Evolutionary conservation across 2,888 invertebrate genomes (phyloP), one percentile per base, ranked within the genome.

Genomic region (Melinaea menophilus): DNA sequence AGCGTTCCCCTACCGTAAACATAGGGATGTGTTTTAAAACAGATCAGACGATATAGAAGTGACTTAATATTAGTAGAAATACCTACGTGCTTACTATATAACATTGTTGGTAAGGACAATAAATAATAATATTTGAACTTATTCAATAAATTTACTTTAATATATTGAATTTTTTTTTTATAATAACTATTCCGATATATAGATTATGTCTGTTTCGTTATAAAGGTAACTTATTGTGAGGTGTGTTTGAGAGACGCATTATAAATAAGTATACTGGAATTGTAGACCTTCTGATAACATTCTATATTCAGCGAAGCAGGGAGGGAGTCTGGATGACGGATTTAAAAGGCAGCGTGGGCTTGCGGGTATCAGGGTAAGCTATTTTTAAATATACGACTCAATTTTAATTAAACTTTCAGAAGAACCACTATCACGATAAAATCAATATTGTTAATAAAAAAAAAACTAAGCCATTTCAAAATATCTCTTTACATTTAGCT

Each of bases 1-100:
- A 75, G 76, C 74, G 80, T 84, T 85, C 85, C 89, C 87, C 86
- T 79, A 84, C 84, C 84, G 85, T 86, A 87, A 88, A 87, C 84
- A 85, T 77, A 72, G 84, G 78, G 76, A 79, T 79, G 79, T 86
- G 80, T 85, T 85, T 82, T 76, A 77, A 72, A 75, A 71, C 74
- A 85, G 86, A 86, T 66, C 73, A 82, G 62, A 61, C 35, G 63
- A 58, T 57, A 59, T 47, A 67, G 65, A 67, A 55, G 31, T 12
- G 55, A 12, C 45, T 51, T 51, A 5, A 31, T 51, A 51, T 9
- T 2, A 3, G 12, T 11, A n/a, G 22, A 11, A 9, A 51, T 51
- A 51, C 31, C 31, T 51, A 51, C 31, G 2, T 31, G 9, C 2
- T 12, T 22, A 3, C 2, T 0, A 51, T n/a, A 51, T 31, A 31